phyloP scores from a whole-genome alignment of 1,140 invertebrate genomes.

The Lasioglossum albipes region DNA sequence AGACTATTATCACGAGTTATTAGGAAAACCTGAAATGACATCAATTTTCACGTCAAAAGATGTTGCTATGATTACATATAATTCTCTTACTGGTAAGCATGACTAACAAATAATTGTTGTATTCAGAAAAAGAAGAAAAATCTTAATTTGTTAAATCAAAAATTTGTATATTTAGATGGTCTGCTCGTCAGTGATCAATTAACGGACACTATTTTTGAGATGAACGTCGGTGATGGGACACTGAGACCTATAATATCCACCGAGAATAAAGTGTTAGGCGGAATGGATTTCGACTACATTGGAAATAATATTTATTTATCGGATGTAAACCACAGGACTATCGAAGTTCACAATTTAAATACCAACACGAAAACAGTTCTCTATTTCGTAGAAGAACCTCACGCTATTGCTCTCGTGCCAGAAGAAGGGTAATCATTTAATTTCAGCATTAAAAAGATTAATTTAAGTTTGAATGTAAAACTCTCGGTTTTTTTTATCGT shows the following conservation, averaged over 20 bases:
- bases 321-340: constrained; percentile 80
- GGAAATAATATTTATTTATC: constrained; percentile 85
- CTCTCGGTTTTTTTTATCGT: not conserved
- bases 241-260: constrained; percentile 73
- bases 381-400: constrained; percentile 80
- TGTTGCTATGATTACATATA: constrained; percentile 66
- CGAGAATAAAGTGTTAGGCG: constrained; percentile 81
- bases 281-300: constrained; percentile 85
- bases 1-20: constrained; percentile 70
- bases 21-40: constrained; percentile 73
- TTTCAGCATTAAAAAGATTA: not conserved
- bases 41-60: constrained; percentile 23
- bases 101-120: not conserved
- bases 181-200: constrained; percentile 55
- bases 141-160: not conserved
- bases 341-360: constrained; percentile 82
- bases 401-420: constrained; percentile 83
- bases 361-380: constrained; percentile 81
- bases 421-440: constrained; percentile 81
- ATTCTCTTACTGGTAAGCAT: constrained; percentile 69
- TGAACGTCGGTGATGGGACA: constrained; percentile 72
- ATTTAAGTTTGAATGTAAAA: not conserved
- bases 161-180: constrained; percentile 50
- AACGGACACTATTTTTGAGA: constrained; percentile 62
- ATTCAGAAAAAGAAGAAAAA: too few species aligned